phyloP scores from a whole-genome alignment of 1,140 invertebrate species.

The Lepidostoma basale region DNA sequence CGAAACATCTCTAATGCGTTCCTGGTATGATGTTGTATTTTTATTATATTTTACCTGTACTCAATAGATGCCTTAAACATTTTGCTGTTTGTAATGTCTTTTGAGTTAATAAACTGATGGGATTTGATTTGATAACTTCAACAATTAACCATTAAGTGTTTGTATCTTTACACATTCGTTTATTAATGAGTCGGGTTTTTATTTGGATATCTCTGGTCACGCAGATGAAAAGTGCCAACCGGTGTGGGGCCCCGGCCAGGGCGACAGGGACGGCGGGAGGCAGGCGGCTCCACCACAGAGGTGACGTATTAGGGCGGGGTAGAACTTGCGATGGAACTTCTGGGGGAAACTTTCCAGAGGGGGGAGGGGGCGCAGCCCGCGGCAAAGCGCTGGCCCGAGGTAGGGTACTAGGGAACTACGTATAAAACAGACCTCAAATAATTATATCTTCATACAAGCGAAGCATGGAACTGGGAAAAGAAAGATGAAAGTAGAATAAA shows the following conservation, averaged over 20 bases:
- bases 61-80: too few relatives aligned
- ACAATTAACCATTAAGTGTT: neutral
- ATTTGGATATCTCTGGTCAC: neutral
- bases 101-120: too few relatives aligned
- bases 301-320: neutral
- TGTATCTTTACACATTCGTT: neutral
- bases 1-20: too few relatives aligned
- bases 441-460: too few relatives aligned
- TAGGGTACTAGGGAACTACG: neutral
- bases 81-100: too few relatives aligned
- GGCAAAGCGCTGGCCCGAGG: neutral
- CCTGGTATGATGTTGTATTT: too few relatives aligned
- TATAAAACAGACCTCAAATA: neutral
- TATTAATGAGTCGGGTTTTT: neutral
- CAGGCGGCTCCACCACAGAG: neutral
- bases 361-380: neutral
- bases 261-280: neutral
- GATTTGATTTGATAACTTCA: neutral
- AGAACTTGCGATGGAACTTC: neutral
- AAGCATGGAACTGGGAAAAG: too few relatives aligned
- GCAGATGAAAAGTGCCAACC: neutral
- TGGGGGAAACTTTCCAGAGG: neutral
- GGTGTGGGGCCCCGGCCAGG: neutral
- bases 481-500: too few relatives aligned
- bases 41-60: too few relatives aligned